Base-by-base conservation (phyloP, 2,888 invertebrate genomes). In the Phortica magna region DNA sequence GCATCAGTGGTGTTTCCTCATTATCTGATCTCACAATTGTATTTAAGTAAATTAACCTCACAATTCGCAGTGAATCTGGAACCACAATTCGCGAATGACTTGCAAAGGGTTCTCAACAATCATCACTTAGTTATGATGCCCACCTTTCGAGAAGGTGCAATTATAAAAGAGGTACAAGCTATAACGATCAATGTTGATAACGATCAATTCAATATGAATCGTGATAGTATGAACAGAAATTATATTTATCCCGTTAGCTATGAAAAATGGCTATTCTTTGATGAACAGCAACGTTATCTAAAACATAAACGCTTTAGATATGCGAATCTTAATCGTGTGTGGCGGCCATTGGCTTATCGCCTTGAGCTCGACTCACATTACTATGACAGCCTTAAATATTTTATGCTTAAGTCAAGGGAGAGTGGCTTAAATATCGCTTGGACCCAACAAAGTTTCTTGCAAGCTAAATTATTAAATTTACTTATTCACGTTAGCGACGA, bases 351-450 rank as follows among this genome's bases (percentile, higher is more conserved):
- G 68, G 89, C 89, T 73, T 88, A 81, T 43, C 87, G 85, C 70
- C 48, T 88, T 59, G 79, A 79, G 6, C 72, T 79, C 9, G 89
- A 87, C 57, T 89, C 89, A 4, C 88, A 89, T 41, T 85, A 89
- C 14, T 80, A 79, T 79, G 48, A 78, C 2, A 80, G 79, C 0
- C 74, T 85, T 65, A 84, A 87, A 64, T 41, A 10, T 2, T 83
- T 84, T 68, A 77, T 80, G 42, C 74, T 85, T 31, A 57, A 68
- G 7, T 78, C 76, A 0, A 71, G 81, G 0, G 84, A 85, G 78
- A 77, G 80, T 4, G 87, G 87, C 0, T 53, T 85, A 5, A 19
- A 19, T 12, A 19, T 19, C 17, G 17, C 17, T 48, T 68, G 68
- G 68, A 55, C n/a, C 14, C 14, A 17, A 55, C n/a, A 55, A n/a